Evolutionary conservation across 1,140 invertebrate genomes (phyloP).

Genomic region (Schlechtendalia chinensis): DNA sequence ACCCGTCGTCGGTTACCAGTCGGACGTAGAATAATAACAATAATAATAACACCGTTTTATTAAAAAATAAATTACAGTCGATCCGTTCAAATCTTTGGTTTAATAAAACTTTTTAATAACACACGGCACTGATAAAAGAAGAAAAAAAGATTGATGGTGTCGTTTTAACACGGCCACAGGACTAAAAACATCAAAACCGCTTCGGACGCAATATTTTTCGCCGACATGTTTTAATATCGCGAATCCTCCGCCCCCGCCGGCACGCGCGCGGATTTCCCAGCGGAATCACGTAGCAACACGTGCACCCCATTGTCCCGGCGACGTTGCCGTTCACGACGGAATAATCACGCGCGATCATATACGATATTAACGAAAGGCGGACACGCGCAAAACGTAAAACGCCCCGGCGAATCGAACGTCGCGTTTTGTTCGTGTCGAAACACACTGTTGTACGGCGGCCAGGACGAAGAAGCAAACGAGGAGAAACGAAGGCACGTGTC

Average conservation of each 20-base stretch:
- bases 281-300: conserved; percentile 28
- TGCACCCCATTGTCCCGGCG: conserved; percentile 2
- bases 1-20: neutral
- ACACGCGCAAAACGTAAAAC: too few species aligned
- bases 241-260: too few species aligned
- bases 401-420: too few species aligned
- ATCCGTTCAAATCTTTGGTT: conserved; percentile 26
- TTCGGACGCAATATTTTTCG: conserved; percentile 27
- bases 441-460: too few species aligned
- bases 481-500: too few species aligned
- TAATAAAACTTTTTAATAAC: conserved; percentile 33
- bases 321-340: conserved; percentile 8
- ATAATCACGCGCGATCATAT: conserved; percentile 20
- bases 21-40: conserved; percentile 9
- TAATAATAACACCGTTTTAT: neutral
- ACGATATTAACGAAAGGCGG: too few species aligned
- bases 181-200: conserved; percentile 7
- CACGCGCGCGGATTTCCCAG: conserved; percentile 7
- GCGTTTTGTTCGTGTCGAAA: too few species aligned
- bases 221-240: conserved; percentile 21
- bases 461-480: too few species aligned
- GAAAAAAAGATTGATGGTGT: conserved; percentile 15
- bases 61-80: conserved; percentile 40
- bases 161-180: conserved; percentile 14
- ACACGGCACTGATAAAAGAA: neutral